phyloP scores from a whole-genome alignment of 2,113 vertebrate species.

The Xiphophorus couchianus region DNA sequence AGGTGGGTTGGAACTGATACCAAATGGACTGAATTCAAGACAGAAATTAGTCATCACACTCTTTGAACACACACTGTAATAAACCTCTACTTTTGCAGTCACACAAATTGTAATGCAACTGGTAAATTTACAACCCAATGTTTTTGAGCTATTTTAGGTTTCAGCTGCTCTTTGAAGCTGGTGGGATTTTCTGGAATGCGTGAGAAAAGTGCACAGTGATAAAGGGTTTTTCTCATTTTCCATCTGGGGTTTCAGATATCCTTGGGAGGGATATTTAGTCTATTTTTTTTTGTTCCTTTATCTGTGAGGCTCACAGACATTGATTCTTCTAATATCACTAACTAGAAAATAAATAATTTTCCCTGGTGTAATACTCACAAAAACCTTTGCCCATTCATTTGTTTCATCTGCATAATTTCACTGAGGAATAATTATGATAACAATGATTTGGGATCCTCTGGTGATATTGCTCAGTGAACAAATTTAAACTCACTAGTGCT shows the following conservation, averaged over 20 bases:
- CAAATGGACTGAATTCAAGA: conserved; percentile 65
- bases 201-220: conserved; percentile 2
- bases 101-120: conserved; percentile 37
- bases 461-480: conserved; percentile 61
- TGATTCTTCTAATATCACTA: conserved; percentile 38
- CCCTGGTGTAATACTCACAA: conserved; percentile 45
- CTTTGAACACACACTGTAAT: conserved; percentile 35
- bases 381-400: conserved; percentile 67
- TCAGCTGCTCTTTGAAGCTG: conserved; percentile 18
- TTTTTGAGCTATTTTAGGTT: conserved; percentile 27
- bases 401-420: conserved; percentile 72
- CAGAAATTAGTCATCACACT: conserved; percentile 63
- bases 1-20: conserved; percentile 48
- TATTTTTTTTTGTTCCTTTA: conserved; percentile 4
- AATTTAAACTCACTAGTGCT: conserved; percentile 63
- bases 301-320: not conserved
- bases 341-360: conserved; percentile 45
- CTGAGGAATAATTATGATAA: conserved; percentile 68
- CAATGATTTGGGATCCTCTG: conserved; percentile 69
- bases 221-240: not conserved
- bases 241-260: not conserved
- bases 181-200: not conserved
- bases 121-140: conserved; percentile 34
- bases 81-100: conserved; percentile 34
- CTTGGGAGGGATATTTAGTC: not conserved